A percentile compares a stretch with the other conserved stretches of the same genome.
Conservation (phyloP, 2,797 vertebrate genomes). For the Ptychobarbus kaznakovi region DNA sequence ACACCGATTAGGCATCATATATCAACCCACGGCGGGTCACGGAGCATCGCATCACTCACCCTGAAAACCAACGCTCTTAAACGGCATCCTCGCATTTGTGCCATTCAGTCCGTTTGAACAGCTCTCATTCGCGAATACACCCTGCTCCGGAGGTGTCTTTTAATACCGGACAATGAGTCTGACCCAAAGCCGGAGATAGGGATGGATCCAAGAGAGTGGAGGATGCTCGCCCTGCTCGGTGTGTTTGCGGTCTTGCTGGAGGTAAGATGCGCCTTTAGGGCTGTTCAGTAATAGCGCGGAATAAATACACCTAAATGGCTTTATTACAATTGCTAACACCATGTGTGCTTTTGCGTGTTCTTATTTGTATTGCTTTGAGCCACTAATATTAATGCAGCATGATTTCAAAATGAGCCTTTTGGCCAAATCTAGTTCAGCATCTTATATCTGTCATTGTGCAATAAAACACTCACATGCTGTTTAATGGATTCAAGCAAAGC, state of each 20-base stretch:
- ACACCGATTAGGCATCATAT: constrained; percentile 52
- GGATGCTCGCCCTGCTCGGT: constrained; percentile 76
- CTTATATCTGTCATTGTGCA: constrained; percentile 53
- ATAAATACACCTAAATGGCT: constrained; percentile 31
- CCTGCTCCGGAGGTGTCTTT: constrained; percentile 57
- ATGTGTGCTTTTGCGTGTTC: background rate
- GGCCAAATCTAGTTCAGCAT: constrained; percentile 35
- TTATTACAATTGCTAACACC: constrained; percentile 7
- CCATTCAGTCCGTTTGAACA: constrained; percentile 32
- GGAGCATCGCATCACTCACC: constrained; percentile 31
- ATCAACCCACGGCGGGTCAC: constrained; percentile 58
- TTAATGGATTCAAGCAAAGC: constrained; percentile 56
- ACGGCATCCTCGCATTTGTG: constrained; percentile 42
- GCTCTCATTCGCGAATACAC: constrained; percentile 33
- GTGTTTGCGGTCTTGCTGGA: constrained; percentile 75
- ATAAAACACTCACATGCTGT: constrained; percentile 44
- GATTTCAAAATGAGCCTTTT: constrained; percentile 5
- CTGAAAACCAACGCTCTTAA: constrained; percentile 38
- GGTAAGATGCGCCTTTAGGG: constrained; percentile 66
- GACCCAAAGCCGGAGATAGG: constrained; percentile 74
- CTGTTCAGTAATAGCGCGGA: constrained; percentile 37
- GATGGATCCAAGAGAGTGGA: constrained; percentile 75
- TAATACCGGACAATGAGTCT: constrained; percentile 69
- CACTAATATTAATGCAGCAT: constrained; percentile 4
- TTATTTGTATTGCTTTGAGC: constrained; percentile 9